A percentile compares a stretch with the other conserved stretches of the same genome.
Evolutionary conservation across 2,113 vertebrate species (phyloP).

Genomic region (Calidris pygmaea): DNA sequence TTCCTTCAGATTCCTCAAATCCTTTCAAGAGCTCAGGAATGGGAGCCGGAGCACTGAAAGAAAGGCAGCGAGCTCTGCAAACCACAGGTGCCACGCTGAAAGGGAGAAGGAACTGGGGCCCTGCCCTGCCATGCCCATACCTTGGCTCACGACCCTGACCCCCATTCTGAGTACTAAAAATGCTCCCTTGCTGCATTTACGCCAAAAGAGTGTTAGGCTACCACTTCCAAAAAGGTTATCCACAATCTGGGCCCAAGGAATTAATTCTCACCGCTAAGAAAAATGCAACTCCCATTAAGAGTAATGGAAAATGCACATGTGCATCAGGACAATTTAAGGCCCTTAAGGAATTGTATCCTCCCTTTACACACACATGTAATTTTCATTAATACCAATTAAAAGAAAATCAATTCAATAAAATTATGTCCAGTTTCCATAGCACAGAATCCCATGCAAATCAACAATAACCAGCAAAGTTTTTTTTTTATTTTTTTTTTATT

Average conservation of each 20-base stretch:
- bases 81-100: accelerated
- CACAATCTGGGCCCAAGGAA: neutral
- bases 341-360: slow-evolving; percentile 43
- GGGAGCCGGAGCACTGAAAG: neutral
- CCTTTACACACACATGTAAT: slow-evolving; percentile 44
- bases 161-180: neutral
- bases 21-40: neutral
- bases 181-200: neutral
- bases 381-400: slow-evolving; percentile 66
- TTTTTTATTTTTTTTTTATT: neutral
- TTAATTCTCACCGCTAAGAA: slow-evolving; percentile 13
- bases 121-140: neutral
- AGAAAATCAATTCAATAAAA: slow-evolving; percentile 49
- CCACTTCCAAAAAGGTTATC: neutral
- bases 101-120: neutral
- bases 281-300: slow-evolving; percentile 22
- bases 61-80: neutral
- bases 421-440: slow-evolving; percentile 34
- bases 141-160: neutral
- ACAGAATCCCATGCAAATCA: slow-evolving; percentile 40
- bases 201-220: neutral
- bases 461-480: neutral
- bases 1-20: neutral
- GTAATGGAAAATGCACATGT: slow-evolving; percentile 55
- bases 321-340: slow-evolving; percentile 37